Percentiles rank a stretch among this genome's conserved stretches.
phyloP scores from a whole-genome alignment of 2,797 vertebrate species.

The Coccyzus lansbergi region DNA sequence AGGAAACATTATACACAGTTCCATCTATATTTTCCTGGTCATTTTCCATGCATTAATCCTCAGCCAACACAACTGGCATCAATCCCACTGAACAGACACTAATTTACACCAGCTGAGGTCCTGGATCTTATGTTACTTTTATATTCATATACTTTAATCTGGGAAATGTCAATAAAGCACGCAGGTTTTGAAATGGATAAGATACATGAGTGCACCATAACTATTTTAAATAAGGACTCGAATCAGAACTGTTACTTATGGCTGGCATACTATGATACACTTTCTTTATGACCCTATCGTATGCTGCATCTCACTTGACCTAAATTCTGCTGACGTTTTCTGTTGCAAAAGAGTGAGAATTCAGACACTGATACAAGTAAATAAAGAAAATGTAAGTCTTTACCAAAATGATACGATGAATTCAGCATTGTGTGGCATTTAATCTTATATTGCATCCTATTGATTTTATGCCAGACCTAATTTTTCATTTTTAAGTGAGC shows the following conservation, averaged over 20 bases:
- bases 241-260: neutral
- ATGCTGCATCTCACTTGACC: neutral
- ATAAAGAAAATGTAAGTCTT: neutral
- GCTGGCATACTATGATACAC: neutral
- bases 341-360: neutral
- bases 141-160: neutral
- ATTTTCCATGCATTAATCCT: neutral
- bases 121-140: neutral
- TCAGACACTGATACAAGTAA: neutral
- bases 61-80: slow-evolving; percentile 1
- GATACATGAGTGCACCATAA: neutral
- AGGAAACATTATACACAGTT: neutral
- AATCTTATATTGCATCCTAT: neutral
- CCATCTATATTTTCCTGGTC: neutral
- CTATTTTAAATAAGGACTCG: neutral
- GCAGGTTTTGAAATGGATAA: neutral
- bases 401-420: neutral
- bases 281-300: neutral
- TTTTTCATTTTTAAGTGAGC: neutral
- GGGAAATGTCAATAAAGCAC: neutral
- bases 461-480: neutral
- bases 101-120: slow-evolving; percentile 21
- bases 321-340: slow-evolving; percentile 17
- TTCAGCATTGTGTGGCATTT: neutral
- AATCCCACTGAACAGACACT: neutral